phyloP scores from a whole-genome alignment of 2,888 invertebrate species.

The Plebejus melissa region DNA sequence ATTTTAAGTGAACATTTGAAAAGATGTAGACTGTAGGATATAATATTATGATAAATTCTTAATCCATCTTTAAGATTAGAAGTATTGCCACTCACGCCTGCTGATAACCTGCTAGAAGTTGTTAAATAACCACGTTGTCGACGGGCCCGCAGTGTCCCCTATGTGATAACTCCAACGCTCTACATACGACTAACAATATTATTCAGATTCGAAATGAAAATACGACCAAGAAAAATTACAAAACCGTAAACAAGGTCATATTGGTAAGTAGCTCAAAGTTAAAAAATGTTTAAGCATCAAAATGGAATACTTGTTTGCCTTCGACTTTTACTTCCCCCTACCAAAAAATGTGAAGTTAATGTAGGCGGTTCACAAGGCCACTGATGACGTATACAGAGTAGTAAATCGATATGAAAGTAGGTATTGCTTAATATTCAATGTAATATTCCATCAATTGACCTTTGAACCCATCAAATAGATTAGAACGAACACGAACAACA shows the following conservation, averaged over 20 bases:
- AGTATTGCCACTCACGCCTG: neutral
- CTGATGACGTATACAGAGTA: slow-evolving; percentile 27
- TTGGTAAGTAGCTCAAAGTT: neutral
- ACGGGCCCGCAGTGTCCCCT: neutral
- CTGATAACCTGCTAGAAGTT: neutral
- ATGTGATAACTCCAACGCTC: neutral
- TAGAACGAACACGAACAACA: slow-evolving; percentile 3
- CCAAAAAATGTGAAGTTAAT: slow-evolving; percentile 17
- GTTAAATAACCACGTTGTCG: neutral
- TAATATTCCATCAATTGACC: slow-evolving; percentile 20
- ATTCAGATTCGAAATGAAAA: neutral
- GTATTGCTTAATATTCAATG: slow-evolving; percentile 2
- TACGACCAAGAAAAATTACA: neutral
- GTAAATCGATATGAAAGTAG: slow-evolving; percentile 20
- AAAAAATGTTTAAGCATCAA: neutral
- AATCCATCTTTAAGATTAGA: neutral
- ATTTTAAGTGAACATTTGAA: neutral
- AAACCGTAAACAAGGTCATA: slow-evolving; percentile 9
- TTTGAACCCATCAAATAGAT: slow-evolving; percentile 6
- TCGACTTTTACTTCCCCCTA: slow-evolving; percentile 21
- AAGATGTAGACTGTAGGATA: neutral
- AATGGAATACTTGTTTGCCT: slow-evolving; percentile 15
- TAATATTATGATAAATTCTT: too few species aligned
- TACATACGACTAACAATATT: slow-evolving; percentile 4
- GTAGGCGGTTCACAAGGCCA: slow-evolving; percentile 29